These are phyloP conservation scores for Aporophyla nigra DNA, from an alignment of 2,888 invertebrate genomes.

Conservation along the genomic window DNA sequence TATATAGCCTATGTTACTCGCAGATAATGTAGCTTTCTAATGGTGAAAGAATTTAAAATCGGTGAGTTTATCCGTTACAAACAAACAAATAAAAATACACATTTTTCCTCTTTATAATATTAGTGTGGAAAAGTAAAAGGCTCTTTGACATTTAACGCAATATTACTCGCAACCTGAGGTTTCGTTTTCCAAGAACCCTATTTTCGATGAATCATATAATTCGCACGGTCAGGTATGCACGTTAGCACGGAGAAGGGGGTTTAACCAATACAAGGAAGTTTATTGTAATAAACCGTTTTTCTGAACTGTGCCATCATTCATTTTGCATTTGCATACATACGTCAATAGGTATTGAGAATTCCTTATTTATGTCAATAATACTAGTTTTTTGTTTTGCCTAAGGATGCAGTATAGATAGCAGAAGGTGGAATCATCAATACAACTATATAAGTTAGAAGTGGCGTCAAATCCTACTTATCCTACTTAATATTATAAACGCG, in stretches of 20 bases:
- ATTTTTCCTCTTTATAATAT: too few relatives aligned
- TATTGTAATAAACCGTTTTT: slow-evolving; percentile 69
- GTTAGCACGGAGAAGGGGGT: slow-evolving; percentile 67
- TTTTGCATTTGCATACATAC: slow-evolving; percentile 6
- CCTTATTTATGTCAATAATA: slow-evolving; percentile 16
- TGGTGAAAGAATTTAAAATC: too few relatives aligned
- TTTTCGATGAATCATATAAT: slow-evolving; percentile 80
- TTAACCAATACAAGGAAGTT: slow-evolving; percentile 75
- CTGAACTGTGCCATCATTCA: slow-evolving; percentile 46
- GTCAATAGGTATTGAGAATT: slow-evolving; percentile 22
- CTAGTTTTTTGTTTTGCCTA: not conserved
- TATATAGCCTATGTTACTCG: too few relatives aligned
- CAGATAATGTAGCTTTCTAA: too few relatives aligned
- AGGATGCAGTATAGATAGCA: too few relatives aligned
- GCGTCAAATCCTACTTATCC: too few relatives aligned
- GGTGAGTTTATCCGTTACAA: too few relatives aligned
- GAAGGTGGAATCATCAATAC: not conserved
- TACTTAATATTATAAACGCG: too few relatives aligned
- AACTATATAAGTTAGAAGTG: not conserved
- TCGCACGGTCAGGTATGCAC: slow-evolving; percentile 74
- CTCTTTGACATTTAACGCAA: slow-evolving; percentile 12
- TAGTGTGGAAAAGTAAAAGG: slow-evolving; percentile 26
- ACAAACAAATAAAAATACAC: too few relatives aligned
- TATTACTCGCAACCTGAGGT: slow-evolving; percentile 19
- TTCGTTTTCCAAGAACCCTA: slow-evolving; percentile 74